Evolutionary conservation across 2,797 vertebrate species (phyloP).

Genomic region (Cichlasoma orientale): DNA sequence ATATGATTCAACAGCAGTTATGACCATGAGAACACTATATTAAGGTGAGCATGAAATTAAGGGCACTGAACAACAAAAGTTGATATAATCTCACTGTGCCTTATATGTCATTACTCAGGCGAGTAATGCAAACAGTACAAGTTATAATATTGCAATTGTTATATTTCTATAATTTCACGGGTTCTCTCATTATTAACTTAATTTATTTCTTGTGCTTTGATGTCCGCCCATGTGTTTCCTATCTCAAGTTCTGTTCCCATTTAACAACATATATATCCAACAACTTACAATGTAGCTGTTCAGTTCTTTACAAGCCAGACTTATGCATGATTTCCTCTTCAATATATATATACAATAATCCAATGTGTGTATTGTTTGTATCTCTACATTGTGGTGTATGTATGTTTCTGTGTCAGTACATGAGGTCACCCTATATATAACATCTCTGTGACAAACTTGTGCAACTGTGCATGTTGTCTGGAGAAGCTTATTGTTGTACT

Average conservation of each 20-base stretch:
- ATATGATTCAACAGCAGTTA: conserved; percentile 75
- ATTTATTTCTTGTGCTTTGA: conserved; percentile 63
- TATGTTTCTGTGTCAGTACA: conserved; percentile 16
- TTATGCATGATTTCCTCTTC: conserved; percentile 11
- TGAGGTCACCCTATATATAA: conserved; percentile 50
- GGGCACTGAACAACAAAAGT: conserved; percentile 52
- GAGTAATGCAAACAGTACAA: conserved; percentile 40
- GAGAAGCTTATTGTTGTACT: conserved; percentile 66
- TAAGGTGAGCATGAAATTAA: conserved; percentile 58
- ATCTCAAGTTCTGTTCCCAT: conserved; percentile 24
- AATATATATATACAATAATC: conserved; percentile 31
- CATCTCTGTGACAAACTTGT: conserved; percentile 58
- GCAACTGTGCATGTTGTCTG: conserved; percentile 69
- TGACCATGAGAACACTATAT: conserved; percentile 61
- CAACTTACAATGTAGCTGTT: neutral
- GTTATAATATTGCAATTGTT: conserved; percentile 36
- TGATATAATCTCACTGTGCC: conserved; percentile 49
- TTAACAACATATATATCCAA: neutral
- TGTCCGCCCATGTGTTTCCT: conserved; percentile 38
- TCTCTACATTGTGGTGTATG: conserved; percentile 5
- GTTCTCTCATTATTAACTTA: conserved; percentile 40
- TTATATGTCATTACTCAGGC: conserved; percentile 42
- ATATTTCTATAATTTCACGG: conserved; percentile 33
- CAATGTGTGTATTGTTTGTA: conserved; percentile 24
- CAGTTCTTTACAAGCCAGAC: conserved; percentile 8